Base-by-base conservation (phyloP, 2,797 vertebrate species). In the Merluccius polli region DNA sequence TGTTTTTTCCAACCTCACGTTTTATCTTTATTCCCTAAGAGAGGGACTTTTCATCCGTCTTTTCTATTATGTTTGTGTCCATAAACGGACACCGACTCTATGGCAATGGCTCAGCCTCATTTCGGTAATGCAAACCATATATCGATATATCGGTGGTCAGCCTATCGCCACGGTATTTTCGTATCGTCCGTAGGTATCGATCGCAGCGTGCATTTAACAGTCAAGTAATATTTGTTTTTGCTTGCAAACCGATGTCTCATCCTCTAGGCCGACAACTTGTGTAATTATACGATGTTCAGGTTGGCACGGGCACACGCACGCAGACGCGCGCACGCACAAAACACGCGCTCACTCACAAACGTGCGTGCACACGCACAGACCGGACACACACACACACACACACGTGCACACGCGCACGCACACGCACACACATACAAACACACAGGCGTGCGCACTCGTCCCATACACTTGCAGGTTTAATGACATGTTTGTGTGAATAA, bases 401-500 rank as follows among this genome's bases (percentile, higher is more conserved):
- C 35, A 31, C 21, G 69, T 24, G 12, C 65, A 68, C 65, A 30
- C 65, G 30, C 27, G 15, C 27, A 68, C 65, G 15, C 65, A 29
- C 24, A 67, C 65, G 21, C 65, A 29, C 24, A 29, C 27, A 69
- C 16, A 32, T 16, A 69, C 59, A 27, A 3, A 27, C 59, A 65
- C 9, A 3, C 59, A 27, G n/a, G 24, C 59, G 59, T 27, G 24
- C 10, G 24, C 24, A 65, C 59, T 27, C 24, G n/a, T 27, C n/a
- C 9, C 9, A 27, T 35, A 27, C 24, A 27, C 59, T 65, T 12
- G 59, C 59, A 65, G 11, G 59, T 65, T 65, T 65, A 65, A 65
- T 65, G 59, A 65, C 59, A 65, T 65, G 59, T 65, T 65, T 65
- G 59, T 65, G 59, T 65, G 59, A 65, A 65, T 65, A 65, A 65